Conservation (phyloP, 2,797 vertebrate genomes). For the Cacajao melanocephalus region DNA sequence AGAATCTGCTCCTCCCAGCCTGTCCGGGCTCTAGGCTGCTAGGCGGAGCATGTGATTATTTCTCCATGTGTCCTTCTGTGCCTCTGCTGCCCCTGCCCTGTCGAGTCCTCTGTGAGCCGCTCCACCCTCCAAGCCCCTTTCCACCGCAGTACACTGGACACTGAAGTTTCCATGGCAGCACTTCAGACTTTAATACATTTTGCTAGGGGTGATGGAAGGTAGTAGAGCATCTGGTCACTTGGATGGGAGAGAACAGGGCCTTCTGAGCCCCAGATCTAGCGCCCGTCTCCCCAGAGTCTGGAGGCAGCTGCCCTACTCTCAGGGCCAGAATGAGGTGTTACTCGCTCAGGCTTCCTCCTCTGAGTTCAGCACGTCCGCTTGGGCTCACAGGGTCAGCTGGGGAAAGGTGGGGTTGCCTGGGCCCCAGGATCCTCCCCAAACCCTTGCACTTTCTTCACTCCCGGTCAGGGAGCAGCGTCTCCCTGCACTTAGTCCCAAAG, state of each 20-base stretch:
- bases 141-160: neutral
- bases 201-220: constrained; percentile 43
- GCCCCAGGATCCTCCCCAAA: constrained; percentile 65
- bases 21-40: neutral
- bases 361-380: constrained; percentile 3
- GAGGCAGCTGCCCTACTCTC: constrained; percentile 3
- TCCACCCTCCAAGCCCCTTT: neutral
- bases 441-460: constrained; percentile 69
- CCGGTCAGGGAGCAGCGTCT: constrained; percentile 83
- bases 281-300: constrained; percentile 25
- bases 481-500: constrained; percentile 69
- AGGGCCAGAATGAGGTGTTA: neutral
- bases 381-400: constrained; percentile 74
- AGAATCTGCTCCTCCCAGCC: neutral
- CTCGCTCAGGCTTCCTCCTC: neutral
- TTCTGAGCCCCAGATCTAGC: neutral
- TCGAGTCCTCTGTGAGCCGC: neutral
- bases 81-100: neutral
- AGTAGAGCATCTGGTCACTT: constrained; percentile 51
- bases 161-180: constrained; percentile 68
- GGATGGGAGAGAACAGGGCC: neutral
- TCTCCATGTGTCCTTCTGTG: neutral
- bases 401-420: constrained; percentile 71
- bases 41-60: neutral
- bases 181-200: constrained; percentile 77